Evolutionary conservation across 2,113 vertebrate species (phyloP), one percentile per base, ranked within the genome.

Genomic region (Megaceryle torquata): DNA sequence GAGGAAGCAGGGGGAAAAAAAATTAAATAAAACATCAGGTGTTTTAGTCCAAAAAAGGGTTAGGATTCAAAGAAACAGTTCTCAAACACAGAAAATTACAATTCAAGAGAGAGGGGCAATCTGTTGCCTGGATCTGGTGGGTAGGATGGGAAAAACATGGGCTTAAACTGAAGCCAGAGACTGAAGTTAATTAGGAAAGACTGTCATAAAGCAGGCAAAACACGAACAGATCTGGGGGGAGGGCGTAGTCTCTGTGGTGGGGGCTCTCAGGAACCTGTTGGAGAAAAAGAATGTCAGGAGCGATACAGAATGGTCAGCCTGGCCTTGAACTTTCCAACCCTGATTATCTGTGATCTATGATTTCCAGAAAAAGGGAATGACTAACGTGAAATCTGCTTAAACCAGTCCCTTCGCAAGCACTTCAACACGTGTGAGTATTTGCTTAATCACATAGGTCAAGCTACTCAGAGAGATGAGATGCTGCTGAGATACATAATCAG

Each of bases 401-500:
- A 8, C 48, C 15, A 17, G 20, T 39, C 33, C 2, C 43, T 26
- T 10, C 41, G 29, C 43, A 11, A 4, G 60, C 19, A 18, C 60
- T 70, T 21, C 35, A 70, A 44, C 16, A 10, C 1, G 0, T 11
- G 20, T 1, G 60, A 48, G 26, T 21, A 22, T 28, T 41, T 51
- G 29, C 74, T 53, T 21, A 28, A 37, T 5, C 13, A 4, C 43
- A 3, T 2, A 29, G 9, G 21, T 3, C 10, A 39, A 74, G 74
- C 74, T 6, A 1, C 31, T 15, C 26, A 11, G 46, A 46, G 60
- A 29, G 74, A 5, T 6, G 59, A 60, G 54, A 5, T 21, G 3
- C 3, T 5, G 2, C 63, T 15, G 68, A 56, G 53, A n/a, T 13
- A 2, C 0, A 11, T 2, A 6, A 56, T 5, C 59, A 31, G 9